Evolutionary conservation across 2,113 vertebrate genomes (phyloP).

Genomic region (Heterotilapia buettikoferi): DNA sequence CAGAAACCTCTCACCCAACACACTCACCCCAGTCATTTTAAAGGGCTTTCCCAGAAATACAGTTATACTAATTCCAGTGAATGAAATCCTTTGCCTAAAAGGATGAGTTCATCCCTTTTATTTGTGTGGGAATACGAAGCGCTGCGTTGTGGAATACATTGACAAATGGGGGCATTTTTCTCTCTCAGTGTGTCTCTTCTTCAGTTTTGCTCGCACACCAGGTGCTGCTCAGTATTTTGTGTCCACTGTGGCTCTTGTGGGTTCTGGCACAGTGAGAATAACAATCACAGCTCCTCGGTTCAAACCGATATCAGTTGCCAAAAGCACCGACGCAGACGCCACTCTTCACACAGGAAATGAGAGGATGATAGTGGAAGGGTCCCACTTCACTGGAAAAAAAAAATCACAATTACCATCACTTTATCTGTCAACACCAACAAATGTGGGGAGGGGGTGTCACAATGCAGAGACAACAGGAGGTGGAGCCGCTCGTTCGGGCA

Average conservation of each 20-base stretch:
- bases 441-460: background rate
- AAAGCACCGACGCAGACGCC: background rate
- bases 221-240: conserved; percentile 57
- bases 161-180: background rate
- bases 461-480: conserved; percentile 1
- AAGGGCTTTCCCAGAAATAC: background rate
- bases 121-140: background rate
- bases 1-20: background rate
- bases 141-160: background rate
- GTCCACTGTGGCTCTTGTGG: conserved; percentile 22
- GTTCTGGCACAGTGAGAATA: conserved; percentile 41
- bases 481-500: background rate
- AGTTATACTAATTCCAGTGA: background rate
- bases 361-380: conserved; percentile 19
- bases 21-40: background rate
- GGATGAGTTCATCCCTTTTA: background rate
- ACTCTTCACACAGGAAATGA: conserved; percentile 39
- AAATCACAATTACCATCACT: conserved; percentile 5
- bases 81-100: background rate
- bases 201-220: conserved; percentile 43
- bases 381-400: conserved; percentile 4
- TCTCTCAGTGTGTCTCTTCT: background rate
- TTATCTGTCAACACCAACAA: background rate
- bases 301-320: conserved; percentile 23
- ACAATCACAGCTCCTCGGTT: conserved; percentile 38